These are phyloP conservation scores for Epinephelus coioides DNA, from an alignment of 2,797 vertebrate species.

Conservation along the genomic window DNA sequence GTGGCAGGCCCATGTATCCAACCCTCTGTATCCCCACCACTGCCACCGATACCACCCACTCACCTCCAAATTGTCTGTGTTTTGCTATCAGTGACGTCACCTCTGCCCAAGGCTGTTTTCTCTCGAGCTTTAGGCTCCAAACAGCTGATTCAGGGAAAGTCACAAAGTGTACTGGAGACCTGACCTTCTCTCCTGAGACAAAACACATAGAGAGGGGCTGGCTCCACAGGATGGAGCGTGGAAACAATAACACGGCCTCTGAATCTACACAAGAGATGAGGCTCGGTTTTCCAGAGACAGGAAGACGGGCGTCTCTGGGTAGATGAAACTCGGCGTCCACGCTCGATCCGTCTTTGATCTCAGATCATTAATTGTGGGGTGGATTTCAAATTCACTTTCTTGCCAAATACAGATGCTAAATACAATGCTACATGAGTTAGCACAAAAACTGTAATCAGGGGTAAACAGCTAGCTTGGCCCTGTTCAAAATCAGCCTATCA, in stretches of 20 bases:
- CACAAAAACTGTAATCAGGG: neutral
- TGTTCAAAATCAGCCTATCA: neutral
- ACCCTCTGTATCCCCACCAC: neutral
- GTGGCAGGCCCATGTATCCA: conserved; percentile 26
- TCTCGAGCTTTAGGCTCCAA: conserved; percentile 83
- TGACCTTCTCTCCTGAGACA: conserved; percentile 93
- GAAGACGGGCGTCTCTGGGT: conserved; percentile 21
- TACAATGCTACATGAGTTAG: neutral
- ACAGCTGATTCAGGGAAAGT: conserved; percentile 90
- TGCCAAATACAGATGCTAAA: neutral
- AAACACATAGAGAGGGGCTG: conserved; percentile 85
- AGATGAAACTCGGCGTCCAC: neutral
- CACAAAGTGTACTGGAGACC: conserved; percentile 86
- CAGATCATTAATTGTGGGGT: neutral
- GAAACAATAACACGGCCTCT: conserved; percentile 85
- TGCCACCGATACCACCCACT: conserved; percentile 24
- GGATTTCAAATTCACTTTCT: neutral
- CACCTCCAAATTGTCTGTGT: conserved; percentile 64
- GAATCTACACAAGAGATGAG: conserved; percentile 63
- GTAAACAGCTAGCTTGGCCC: neutral
- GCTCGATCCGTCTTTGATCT: conserved; percentile 20
- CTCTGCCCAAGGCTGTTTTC: conserved; percentile 89
- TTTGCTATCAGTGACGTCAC: conserved; percentile 90
- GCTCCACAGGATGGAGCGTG: conserved; percentile 81
- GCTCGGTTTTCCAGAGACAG: conserved; percentile 67